Base-by-base conservation (phyloP, 2,797 vertebrate genomes). In the Gymnodraco acuticeps region DNA sequence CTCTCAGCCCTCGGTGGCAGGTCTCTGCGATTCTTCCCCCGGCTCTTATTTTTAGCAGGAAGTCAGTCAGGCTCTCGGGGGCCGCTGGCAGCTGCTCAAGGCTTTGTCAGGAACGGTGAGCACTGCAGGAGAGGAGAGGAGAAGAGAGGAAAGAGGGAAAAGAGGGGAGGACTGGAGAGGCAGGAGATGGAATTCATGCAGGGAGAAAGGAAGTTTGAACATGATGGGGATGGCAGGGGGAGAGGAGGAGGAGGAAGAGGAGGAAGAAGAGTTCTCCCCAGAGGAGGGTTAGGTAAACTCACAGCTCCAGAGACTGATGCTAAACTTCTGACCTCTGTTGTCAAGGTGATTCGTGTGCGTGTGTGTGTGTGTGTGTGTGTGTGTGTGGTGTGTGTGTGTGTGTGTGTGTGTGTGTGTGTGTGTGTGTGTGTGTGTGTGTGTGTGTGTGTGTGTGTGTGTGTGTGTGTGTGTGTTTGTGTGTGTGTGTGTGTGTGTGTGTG, bases 31-130 rank as follows among this genome's bases (percentile, higher is more conserved):
- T 83, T 74, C 80, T 81, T 78, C 75, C 58, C 77, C 60, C 67
- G 31, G 80, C 77, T 84, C 74, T 82, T 92, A 90, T 91, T 90
- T 90, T 89, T 91, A 91, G 89, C 80, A 84, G 86, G 77, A 86
- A 90, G 85, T 84, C 77, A 73, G 86, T 42, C 56, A 9, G 64
- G 84, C 88, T 87, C 82, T 83, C 17, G 64, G 78, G 78, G 77
- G 82, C 86, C 51, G 62, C 82, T 92, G 91, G 91, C 91, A 91
- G 82, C 62, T 56, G 68, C 89, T 91, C 87, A 89, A 84, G 80
- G 82, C 89, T 88, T 89, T 86, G 87, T 90, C 81, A 86, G 81
- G n/a, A 69, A 77, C 71, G 77, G 82, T 51, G 75, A 85, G 47
- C 41, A 48, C 80, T 80, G 83, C 68, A 77, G 78, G 78, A 73